phyloP scores from a whole-genome alignment of 1,140 invertebrate genomes.

The Polypedilum pembai region DNA sequence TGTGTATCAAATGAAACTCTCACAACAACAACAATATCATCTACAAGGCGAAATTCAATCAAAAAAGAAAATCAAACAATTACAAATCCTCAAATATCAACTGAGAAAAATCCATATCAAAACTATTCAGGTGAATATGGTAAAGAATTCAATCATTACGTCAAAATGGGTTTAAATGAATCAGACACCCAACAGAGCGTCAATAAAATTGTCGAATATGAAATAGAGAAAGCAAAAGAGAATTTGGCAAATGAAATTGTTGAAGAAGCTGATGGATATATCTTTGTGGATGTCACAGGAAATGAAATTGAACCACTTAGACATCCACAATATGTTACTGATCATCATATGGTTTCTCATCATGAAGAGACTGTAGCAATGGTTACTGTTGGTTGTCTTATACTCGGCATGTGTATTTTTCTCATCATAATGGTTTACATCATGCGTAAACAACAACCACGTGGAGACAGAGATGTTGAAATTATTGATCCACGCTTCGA shows the following conservation, averaged over 20 bases:
- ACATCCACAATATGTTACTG: conserved; percentile 13
- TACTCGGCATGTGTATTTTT: neutral
- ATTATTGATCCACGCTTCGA: neutral
- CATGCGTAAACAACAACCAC: neutral
- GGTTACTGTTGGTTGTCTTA: neutral
- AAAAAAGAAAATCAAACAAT: neutral
- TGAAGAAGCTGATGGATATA: neutral
- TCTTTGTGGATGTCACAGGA: neutral
- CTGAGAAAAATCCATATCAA: neutral
- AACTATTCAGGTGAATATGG: conserved; percentile 8
- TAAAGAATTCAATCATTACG: conserved; percentile 6
- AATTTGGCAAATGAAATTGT: neutral
- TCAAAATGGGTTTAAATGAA: conserved; percentile 20
- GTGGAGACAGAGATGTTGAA: neutral
- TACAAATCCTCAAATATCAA: neutral
- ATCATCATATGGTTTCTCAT: neutral
- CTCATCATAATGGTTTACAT: conserved; percentile 12
- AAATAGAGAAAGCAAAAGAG: conserved; percentile 6
- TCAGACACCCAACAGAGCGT: neutral
- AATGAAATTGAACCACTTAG: conserved; percentile 2
- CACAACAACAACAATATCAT: neutral
- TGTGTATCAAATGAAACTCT: neutral
- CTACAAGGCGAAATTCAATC: neutral
- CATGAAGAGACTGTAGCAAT: neutral
- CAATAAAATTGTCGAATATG: neutral